Conservation (phyloP, 2,888 invertebrate genomes). For the Tholera decimalis region DNA sequence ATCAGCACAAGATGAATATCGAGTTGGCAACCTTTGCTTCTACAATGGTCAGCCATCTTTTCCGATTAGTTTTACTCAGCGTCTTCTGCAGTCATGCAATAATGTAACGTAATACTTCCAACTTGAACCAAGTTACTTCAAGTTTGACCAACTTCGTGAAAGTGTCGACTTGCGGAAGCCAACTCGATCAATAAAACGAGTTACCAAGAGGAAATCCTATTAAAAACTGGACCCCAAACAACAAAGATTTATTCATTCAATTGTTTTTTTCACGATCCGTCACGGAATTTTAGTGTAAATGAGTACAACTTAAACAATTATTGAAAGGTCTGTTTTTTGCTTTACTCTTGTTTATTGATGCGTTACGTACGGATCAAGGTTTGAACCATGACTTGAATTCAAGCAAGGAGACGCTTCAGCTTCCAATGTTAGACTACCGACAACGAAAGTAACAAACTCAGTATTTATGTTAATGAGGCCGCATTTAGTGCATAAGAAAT, state of each 20-base stretch:
- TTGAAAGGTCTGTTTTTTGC: conserved; percentile 37
- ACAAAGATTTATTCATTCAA: conserved; percentile 26
- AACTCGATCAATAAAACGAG: conserved; percentile 20
- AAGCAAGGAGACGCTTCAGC: not conserved
- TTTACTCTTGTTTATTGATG: conserved; percentile 28
- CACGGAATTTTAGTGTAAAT: conserved; percentile 28
- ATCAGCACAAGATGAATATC: too few relatives aligned
- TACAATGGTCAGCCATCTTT: too few relatives aligned
- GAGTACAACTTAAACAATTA: conserved; percentile 11
- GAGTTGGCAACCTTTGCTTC: too few relatives aligned
- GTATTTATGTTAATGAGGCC: not conserved
- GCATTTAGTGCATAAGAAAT: too few relatives aligned
- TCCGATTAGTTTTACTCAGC: too few relatives aligned
- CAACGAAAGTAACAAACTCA: not conserved
- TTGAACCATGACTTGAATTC: conserved; percentile 21
- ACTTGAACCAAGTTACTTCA: not conserved
- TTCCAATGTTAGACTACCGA: not conserved
- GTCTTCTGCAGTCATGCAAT: too few relatives aligned
- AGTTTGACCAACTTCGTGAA: conserved; percentile 10
- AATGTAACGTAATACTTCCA: too few relatives aligned
- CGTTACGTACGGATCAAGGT: conserved; percentile 41
- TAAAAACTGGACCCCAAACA: conserved; percentile 2
- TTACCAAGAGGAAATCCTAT: conserved; percentile 34
- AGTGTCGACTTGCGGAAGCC: conserved; percentile 16
- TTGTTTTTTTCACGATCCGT: conserved; percentile 37